Percentiles rank a stretch among this genome's conserved stretches.
phyloP scores from a whole-genome alignment of 2,113 vertebrate genomes.

The Atlantisia rogersi region DNA sequence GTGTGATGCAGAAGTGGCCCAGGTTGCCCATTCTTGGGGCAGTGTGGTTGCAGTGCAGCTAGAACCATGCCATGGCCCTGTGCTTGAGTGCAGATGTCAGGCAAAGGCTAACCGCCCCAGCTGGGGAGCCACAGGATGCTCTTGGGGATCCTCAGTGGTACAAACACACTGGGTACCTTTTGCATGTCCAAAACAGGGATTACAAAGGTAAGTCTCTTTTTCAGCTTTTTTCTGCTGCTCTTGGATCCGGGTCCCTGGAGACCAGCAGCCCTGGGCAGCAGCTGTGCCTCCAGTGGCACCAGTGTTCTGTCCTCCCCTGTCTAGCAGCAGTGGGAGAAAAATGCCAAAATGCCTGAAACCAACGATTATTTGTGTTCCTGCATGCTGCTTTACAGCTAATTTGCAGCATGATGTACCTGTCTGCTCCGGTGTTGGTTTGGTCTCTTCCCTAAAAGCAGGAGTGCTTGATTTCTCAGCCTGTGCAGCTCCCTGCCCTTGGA shows the following conservation, averaged over 20 bases:
- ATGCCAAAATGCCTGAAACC: not conserved
- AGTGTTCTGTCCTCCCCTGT: not conserved
- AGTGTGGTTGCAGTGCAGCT: not conserved
- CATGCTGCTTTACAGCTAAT: not conserved
- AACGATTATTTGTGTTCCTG: not conserved
- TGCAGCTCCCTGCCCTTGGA: not conserved
- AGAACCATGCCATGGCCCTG: not conserved
- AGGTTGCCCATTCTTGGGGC: not conserved
- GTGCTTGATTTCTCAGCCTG: not conserved
- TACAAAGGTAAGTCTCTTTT: not conserved
- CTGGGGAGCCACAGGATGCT: accelerated
- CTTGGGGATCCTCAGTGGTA: not conserved
- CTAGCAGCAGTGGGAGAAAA: not conserved
- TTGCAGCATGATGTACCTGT: not conserved
- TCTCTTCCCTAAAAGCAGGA: not conserved
- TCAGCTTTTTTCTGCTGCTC: not conserved
- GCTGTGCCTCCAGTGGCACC: not conserved
- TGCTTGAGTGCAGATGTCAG: accelerated
- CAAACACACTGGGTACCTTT: not conserved
- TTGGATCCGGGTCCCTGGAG: not conserved
- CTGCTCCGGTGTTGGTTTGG: not conserved
- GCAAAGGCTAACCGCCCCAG: not conserved
- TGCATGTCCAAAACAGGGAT: not conserved
- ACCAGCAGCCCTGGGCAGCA: accelerated
- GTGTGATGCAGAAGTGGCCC: not conserved